Evolutionary conservation across 2,797 vertebrate species (phyloP).

Genomic region (Rhynchotus rufescens): DNA sequence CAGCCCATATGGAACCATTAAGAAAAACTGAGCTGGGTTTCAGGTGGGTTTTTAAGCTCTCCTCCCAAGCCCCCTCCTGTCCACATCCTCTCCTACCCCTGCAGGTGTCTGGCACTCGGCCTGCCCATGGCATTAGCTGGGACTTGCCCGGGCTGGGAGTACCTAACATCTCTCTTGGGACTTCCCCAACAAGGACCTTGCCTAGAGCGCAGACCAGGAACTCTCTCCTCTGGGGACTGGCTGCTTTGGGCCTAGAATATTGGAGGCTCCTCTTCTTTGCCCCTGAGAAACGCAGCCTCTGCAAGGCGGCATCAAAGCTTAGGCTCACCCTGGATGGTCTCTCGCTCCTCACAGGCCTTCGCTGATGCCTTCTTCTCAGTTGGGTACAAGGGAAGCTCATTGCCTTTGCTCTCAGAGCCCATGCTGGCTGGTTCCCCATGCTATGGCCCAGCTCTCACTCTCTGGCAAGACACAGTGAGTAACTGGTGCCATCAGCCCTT

Average conservation of each 20-base stretch:
- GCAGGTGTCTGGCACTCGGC: neutral
- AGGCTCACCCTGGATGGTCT: neutral
- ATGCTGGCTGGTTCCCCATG: neutral
- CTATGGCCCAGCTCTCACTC: neutral
- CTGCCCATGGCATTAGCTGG: neutral
- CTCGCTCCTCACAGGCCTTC: neutral
- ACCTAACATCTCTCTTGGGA: neutral
- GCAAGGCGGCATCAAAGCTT: accelerated
- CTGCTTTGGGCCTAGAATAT: neutral
- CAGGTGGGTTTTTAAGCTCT: neutral
- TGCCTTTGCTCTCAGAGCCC: neutral
- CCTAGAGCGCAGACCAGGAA: neutral
- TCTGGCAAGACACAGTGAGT: neutral
- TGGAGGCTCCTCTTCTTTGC: neutral
- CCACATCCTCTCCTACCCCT: neutral
- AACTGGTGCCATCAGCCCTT: neutral
- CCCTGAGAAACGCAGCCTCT: neutral
- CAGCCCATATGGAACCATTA: neutral
- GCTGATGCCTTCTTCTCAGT: neutral
- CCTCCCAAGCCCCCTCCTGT: neutral
- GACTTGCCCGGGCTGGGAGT: neutral
- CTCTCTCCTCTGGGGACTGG: neutral
- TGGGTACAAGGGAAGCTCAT: neutral
- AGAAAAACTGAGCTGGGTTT: neutral
- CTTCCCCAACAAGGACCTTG: neutral